Base-by-base conservation (phyloP, 2,113 vertebrate genomes). In the Anarhynchus alexandrinus region DNA sequence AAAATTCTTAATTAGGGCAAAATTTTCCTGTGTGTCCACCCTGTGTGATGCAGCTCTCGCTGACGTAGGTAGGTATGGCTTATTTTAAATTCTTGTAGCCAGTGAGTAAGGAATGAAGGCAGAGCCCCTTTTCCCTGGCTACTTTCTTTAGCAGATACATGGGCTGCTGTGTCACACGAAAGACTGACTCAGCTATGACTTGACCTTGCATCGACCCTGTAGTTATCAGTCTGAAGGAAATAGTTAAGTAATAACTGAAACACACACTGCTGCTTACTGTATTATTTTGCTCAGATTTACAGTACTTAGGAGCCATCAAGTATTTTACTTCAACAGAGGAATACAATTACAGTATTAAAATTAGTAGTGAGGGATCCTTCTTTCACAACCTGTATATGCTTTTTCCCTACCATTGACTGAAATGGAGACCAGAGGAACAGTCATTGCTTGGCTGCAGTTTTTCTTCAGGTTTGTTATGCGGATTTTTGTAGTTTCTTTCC, bases 121-220 rank as follows among this genome's bases (percentile, higher is more conserved):
- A n/a, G 38, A 94, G 27, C 70, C 26, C 27, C 42, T 88, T 97
- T 88, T 88, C 65, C 29, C 30, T 78, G 40, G 13, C 70, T 82
- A n/a, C 62, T 87, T 88, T 90, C 78, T 62, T 73, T 43, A 93
- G 81, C 70, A 93, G 92, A 78, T 97, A 78, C 61, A 69, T 3
- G 19, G 54, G 85, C 90, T 96, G 92, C 82, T 95, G 66, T 94
- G 73, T 96, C 96, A 95, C 82, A 29, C 1, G 38, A 86, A 65
- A 16, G 66, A 34, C 62, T 96, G 97, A 97, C 87, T 98, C 95
- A 98, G 91, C 82, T 92, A 69, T 82, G 90, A 40, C 34, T 83
- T 98, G 93, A 97, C 97, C 97, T 97, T 67, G n/a, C n/a, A 36
- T 47, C 96, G 70, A 98, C 95, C 73, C 86, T 73, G 7, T 22